A percentile compares a stretch with the other conserved stretches of the same genome.
phyloP scores from a whole-genome alignment of 2,888 invertebrate genomes.

The Lasioglossum leucozonium region DNA sequence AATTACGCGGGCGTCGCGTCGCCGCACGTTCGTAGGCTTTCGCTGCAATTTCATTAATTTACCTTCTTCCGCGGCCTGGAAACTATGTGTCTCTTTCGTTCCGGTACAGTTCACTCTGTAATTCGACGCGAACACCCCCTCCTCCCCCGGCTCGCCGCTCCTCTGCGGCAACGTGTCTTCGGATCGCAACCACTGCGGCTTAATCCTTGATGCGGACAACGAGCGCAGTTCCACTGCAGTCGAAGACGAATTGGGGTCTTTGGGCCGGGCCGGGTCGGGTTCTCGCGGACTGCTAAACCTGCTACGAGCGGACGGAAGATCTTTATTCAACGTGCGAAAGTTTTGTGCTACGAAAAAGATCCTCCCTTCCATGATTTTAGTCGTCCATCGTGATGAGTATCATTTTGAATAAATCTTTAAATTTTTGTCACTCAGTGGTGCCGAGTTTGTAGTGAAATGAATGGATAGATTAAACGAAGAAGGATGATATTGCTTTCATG shows the following conservation, averaged over 20 bases:
- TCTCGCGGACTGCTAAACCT: no score
- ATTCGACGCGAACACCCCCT: not conserved
- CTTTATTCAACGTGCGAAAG: not conserved
- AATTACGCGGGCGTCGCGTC: conserved; percentile 48
- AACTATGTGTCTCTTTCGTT: not conserved
- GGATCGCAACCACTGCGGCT: not conserved
- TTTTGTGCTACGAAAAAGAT: no score
- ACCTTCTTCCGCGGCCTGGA: not conserved
- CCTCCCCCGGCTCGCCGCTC: not conserved
- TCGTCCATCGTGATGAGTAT: no score
- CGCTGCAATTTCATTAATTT: conserved; percentile 12
- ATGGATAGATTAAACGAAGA: not conserved
- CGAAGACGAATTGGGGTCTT: conserved; percentile 6
- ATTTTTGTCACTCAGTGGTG: not conserved
- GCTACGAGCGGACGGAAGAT: not conserved
- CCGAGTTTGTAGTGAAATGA: not conserved
- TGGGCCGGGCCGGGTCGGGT: no score
- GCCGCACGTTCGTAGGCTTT: conserved; percentile 2
- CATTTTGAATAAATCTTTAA: not conserved
- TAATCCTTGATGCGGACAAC: conserved; percentile 6
- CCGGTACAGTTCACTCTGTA: not conserved
- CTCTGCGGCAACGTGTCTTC: not conserved
- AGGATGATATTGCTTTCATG: not conserved
- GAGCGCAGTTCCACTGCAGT: not conserved
- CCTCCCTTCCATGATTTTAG: no score